Conservation (phyloP, 2,113 vertebrate genomes). For the Halcyon senegalensis region DNA sequence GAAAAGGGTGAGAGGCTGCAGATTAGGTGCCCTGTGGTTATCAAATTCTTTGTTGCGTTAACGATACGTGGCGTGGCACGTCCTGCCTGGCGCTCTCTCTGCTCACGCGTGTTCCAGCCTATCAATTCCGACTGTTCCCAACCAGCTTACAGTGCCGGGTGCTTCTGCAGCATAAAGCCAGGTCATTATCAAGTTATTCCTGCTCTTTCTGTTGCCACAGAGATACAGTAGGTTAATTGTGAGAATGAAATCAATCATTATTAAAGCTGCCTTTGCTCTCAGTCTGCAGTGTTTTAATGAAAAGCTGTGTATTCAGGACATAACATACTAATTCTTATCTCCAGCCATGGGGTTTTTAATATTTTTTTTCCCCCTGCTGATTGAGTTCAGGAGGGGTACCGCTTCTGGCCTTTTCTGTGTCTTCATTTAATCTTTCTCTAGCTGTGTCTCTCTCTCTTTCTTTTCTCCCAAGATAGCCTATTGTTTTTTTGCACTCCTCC, state of each 20-base stretch:
- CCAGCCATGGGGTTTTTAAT: background rate
- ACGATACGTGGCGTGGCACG: accelerated
- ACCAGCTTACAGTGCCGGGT: background rate
- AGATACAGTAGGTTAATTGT: background rate
- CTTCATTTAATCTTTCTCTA: background rate
- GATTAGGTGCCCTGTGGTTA: background rate
- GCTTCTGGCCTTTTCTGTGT: background rate
- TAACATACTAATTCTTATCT: background rate
- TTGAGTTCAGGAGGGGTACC: background rate
- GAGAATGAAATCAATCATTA: background rate
- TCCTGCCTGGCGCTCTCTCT: background rate
- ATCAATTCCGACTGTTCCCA: background rate
- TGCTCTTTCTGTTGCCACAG: background rate
- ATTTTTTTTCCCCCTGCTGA: background rate
- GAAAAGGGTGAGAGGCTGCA: background rate
- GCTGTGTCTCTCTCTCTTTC: background rate
- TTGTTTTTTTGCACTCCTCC: background rate
- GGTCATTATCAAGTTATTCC: background rate
- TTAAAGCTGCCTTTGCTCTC: background rate
- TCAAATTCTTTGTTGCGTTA: background rate
- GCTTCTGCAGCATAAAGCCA: background rate
- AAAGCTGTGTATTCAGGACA: background rate
- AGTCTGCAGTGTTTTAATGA: background rate
- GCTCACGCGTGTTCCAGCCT: background rate
- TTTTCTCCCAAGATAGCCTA: background rate